Conservation (phyloP, 2,113 vertebrate genomes). For the Oceanites oceanicus region DNA sequence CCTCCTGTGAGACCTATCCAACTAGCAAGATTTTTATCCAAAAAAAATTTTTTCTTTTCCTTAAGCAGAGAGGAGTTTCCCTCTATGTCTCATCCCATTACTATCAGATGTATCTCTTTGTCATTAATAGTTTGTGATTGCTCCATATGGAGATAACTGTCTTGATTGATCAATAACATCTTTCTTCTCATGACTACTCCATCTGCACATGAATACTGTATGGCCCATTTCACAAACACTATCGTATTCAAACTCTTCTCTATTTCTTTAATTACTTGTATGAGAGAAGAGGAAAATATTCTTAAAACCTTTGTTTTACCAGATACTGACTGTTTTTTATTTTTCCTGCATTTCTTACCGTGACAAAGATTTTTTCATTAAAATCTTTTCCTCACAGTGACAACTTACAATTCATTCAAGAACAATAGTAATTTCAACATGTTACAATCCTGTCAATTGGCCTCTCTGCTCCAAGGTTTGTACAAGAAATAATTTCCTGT, state of each 20-base stretch:
- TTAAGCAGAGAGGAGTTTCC: not conserved
- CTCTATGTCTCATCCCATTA: not conserved
- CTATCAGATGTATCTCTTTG: not conserved
- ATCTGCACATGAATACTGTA: not conserved
- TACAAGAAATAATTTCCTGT: not conserved
- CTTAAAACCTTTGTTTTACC: not conserved
- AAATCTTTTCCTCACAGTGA: not conserved
- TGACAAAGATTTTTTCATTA: not conserved
- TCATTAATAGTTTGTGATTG: not conserved
- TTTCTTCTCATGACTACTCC: not conserved
- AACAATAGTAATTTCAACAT: not conserved
- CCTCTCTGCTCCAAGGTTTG: not conserved
- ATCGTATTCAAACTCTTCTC: not conserved
- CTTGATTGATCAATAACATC: not conserved
- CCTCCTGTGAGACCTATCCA: not conserved
- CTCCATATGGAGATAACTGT: not conserved
- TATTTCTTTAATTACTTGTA: not conserved
- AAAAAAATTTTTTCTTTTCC: not conserved
- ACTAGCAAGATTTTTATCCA: not conserved
- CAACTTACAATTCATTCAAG: not conserved
- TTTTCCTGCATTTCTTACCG: not conserved
- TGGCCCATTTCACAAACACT: not conserved
- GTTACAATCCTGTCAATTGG: not conserved
- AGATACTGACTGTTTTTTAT: not conserved
- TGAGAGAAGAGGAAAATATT: not conserved